These are phyloP conservation scores for Dendrolimus pini DNA, from an alignment of 2,888 invertebrate species.

Conservation along the genomic window DNA sequence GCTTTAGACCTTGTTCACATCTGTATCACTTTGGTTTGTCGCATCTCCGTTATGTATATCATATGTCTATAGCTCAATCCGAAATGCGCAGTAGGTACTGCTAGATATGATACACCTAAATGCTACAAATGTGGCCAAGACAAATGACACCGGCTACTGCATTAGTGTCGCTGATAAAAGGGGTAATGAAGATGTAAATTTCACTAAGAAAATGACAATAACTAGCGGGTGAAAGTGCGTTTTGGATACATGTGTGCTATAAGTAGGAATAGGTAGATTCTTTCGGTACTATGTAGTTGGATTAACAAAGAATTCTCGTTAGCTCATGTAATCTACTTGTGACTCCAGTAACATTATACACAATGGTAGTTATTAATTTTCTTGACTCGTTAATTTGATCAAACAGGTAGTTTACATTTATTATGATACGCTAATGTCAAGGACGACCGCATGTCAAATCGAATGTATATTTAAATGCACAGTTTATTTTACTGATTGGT, in stretches of 20 bases:
- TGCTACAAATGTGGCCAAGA: constrained; percentile 28
- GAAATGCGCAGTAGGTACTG: too few relatives aligned
- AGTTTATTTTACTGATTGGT: too few relatives aligned
- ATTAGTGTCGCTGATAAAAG: constrained; percentile 39
- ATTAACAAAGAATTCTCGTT: background rate
- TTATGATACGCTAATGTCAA: too few relatives aligned
- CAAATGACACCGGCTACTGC: constrained; percentile 23
- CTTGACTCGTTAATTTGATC: too few relatives aligned
- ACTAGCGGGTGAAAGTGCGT: constrained; percentile 43
- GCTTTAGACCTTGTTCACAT: constrained; percentile 11
- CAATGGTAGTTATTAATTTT: too few relatives aligned
- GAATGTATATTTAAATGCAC: too few relatives aligned
- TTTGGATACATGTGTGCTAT: constrained; percentile 34
- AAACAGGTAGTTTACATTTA: too few relatives aligned
- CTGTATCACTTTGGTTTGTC: constrained; percentile 17
- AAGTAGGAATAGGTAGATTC: constrained; percentile 1
- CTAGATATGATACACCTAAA: background rate
- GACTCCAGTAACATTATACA: background rate
- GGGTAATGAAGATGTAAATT: constrained; percentile 57
- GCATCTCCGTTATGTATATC: constrained; percentile 3
- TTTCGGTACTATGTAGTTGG: background rate
- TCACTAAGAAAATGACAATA: constrained; percentile 60
- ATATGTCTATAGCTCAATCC: too few relatives aligned
- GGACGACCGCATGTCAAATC: too few relatives aligned
- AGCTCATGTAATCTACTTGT: background rate